Evolutionary conservation across 2,113 vertebrate genomes (phyloP), one percentile per base, ranked within the genome.

Genomic region (Spheniscus mendiculus): DNA sequence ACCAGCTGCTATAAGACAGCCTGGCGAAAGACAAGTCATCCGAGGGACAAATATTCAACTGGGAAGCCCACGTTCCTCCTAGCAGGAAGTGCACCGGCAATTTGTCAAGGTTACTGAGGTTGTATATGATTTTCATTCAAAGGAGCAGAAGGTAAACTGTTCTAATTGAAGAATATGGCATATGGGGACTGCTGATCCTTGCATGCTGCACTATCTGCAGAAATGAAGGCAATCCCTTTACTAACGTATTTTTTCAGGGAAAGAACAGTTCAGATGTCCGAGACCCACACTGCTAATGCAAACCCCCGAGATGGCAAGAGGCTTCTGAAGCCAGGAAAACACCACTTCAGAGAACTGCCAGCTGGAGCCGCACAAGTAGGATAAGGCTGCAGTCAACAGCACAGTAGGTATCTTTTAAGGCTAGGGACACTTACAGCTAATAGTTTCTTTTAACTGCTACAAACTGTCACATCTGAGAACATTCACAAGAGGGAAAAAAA

Each of bases 1-100:
- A 83, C 38, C 92, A 97, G 94, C 96, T 96, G 92, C 88, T 83
- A 12, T 38, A 86, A 94, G 73, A 92, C 63, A 86, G 77, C 53
- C 90, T 74, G 63, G 59, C 4, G 8, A 83, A 90, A 71, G 53
- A 49, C 78, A 96, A 95, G 66, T 81, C 89, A 90, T 32, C 10
- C 44, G 58, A 80, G 83, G 61, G 52, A 91, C 86, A 87, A 90
- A 83, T 63, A 91, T 5, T 88, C 67, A 81, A 3, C 25, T 47
- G 71, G 29, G 71, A 83, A 92, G 83, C 63, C 80, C 63, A 73
- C 0, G 0, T 55, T 94, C 45, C 49, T 80, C 52, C 85, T 50
- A 62, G 76, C 42, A 89, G 88, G 83, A 94, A 73, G 59, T 2
- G 12, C 47, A 86, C 29, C 14, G 2, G 49, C 59, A 86, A 42